Evolutionary conservation across 64 coral and sea anemone genomes (phyloP).

Genomic region (Montipora cactus): DNA sequence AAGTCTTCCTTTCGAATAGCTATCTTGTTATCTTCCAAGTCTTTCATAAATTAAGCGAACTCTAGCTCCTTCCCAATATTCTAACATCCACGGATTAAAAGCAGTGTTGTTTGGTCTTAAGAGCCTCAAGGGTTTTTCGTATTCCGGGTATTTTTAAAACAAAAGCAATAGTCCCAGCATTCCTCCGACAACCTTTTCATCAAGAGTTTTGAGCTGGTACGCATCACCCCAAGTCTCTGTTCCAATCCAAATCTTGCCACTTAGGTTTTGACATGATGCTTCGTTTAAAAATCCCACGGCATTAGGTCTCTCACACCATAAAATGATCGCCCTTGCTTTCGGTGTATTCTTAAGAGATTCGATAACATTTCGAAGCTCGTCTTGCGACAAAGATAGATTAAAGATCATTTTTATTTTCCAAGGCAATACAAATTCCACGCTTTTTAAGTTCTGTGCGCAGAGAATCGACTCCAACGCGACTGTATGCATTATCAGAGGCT

Average conservation of each 20-base stretch:
- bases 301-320: slow-evolving; percentile 88
- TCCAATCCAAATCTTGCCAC: slow-evolving; percentile 83
- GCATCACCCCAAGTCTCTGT: slow-evolving; percentile 94
- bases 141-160: slow-evolving; percentile 39
- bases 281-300: slow-evolving; percentile 85
- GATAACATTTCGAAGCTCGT: slow-evolving; percentile 70
- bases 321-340: slow-evolving; percentile 59
- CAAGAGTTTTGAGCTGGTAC: slow-evolving; percentile 65
- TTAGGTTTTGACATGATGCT: slow-evolving; percentile 66
- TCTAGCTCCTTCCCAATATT: slow-evolving; percentile 65
- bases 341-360: slow-evolving; percentile 58
- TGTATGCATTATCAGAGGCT: slow-evolving; percentile 85
- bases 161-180: slow-evolving; percentile 82
- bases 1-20: neutral
- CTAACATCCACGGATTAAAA: slow-evolving; percentile 81
- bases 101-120: slow-evolving; percentile 33
- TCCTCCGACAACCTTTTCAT: slow-evolving; percentile 69
- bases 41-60: slow-evolving; percentile 43
- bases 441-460: slow-evolving; percentile 75
- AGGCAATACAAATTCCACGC: slow-evolving; percentile 70
- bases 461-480: slow-evolving; percentile 76
- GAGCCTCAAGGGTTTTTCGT: slow-evolving; percentile 52
- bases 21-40: neutral
- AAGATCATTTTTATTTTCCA: slow-evolving; percentile 55
- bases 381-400: slow-evolving; percentile 62